Evolutionary conservation across 2,888 invertebrate genomes (phyloP), one percentile per base, ranked within the genome.

Genomic region (Ectemnius continuus): DNA sequence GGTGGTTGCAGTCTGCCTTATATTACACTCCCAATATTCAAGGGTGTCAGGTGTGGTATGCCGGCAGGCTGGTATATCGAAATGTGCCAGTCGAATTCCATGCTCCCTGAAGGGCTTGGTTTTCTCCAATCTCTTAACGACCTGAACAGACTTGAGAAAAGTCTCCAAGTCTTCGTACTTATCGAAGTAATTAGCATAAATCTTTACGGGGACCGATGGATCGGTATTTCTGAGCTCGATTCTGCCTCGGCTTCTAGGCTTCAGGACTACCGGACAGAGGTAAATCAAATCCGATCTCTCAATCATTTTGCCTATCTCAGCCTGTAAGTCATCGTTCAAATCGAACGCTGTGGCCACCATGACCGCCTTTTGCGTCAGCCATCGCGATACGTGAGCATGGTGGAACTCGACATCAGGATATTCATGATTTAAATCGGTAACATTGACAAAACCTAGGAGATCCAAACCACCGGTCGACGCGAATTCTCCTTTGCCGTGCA

Each of bases 401-500:
- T 93, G 91, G 8, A 92, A 85, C 85, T 94, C 92, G n/a, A 94
- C 87, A 81, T 94, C 93, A 0, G 94, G 94, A 85, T 93, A 93
- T 4, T 91, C 91, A 4, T 92, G 88, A 0, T 88, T 84, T 2
- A 90, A 88, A 23, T 91, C 85, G 61, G 92, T 90, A 0, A 91
- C 91, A 75, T 93, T 93, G 5, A 94, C 82, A 65, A 94, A 94
- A 5, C 92, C 93, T 1, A 93, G 83, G 0, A 93, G 87, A 68
- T 94, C 92, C 1, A 92, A 86, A 0, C 91, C 91, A 26, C 91
- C 92, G 20, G 91, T 87, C 46, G 91, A 91, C 28, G 91, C 86
- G 48, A 92, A 84, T 46, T 90, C 91, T 0, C 92, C 94, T 4
- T 87, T 91, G 68, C 91, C 91, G 78, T 91, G 89, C 47, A 89